These are phyloP conservation scores for Agriotes lineatus DNA, from an alignment of 2,888 invertebrate genomes.

Conservation along the genomic window DNA sequence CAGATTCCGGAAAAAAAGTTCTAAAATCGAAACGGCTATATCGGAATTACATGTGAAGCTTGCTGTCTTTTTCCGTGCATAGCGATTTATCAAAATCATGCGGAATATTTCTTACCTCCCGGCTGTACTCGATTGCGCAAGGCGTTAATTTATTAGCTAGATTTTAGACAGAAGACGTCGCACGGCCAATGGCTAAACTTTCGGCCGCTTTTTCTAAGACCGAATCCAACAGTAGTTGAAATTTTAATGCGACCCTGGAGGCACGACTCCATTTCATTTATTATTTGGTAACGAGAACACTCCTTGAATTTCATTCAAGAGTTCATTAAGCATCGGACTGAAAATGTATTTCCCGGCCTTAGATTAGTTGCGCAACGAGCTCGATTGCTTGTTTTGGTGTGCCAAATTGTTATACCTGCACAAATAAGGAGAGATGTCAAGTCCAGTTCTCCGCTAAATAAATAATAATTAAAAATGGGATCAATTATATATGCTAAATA, in stretches of 20 bases:
- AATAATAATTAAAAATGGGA: no score
- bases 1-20: neutral
- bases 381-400: no score
- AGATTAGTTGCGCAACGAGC: no score
- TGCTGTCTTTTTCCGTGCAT: neutral
- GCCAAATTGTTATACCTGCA: no score
- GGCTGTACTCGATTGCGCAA: conserved; percentile 7
- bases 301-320: conserved; percentile 9
- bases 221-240: conserved; percentile 7
- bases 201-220: conserved; percentile 6
- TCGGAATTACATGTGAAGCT: neutral
- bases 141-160: conserved; percentile 16
- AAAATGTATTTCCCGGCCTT: neutral
- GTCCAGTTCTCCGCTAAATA: no score
- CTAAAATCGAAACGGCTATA: neutral
- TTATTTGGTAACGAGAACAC: conserved; percentile 12
- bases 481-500: no score
- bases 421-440: no score
- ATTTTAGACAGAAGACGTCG: conserved; percentile 20
- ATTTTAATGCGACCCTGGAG: neutral
- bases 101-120: conserved; percentile 3
- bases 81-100: neutral
- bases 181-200: conserved; percentile 1
- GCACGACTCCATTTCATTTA: conserved; percentile 9
- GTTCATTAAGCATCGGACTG: neutral